Conservation (phyloP, 2,797 vertebrate species). For the Hippopotamyrus pictus region DNA sequence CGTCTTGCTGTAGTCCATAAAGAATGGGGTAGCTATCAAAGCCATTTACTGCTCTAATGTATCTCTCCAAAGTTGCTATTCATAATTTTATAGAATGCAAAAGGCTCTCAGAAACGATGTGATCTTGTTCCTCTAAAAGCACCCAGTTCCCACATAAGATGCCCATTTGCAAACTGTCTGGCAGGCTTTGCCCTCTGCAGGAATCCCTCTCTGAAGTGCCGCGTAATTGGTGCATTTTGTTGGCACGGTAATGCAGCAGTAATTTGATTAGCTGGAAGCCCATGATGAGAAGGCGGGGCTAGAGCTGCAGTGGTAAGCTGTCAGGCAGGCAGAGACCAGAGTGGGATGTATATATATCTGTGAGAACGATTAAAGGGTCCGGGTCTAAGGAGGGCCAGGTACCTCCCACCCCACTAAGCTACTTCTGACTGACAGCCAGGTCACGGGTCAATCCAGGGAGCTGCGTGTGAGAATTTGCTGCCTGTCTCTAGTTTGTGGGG, state of each 20-base stretch:
- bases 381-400: not conserved
- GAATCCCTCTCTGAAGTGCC: conserved; percentile 18
- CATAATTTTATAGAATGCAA: conserved; percentile 3
- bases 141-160: conserved; percentile 10
- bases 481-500: not conserved
- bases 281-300: not conserved
- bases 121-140: conserved; percentile 16
- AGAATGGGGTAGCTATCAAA: not conserved
- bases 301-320: not conserved
- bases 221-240: conserved; percentile 2
- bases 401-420: not conserved
- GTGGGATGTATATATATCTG: not conserved
- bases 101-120: not conserved
- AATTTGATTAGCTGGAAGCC: conserved; percentile 42
- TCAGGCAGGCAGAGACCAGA: not conserved
- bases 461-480: not conserved
- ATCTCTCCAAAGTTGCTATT: not conserved
- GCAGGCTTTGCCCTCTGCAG: conserved; percentile 11
- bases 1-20: not conserved
- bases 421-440: not conserved
- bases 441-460: not conserved
- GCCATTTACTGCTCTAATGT: not conserved
- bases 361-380: not conserved
- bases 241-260: conserved; percentile 28
- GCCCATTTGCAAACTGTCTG: conserved; percentile 7